Conservation (phyloP, 1,140 invertebrate species). For the Gonioctena quinquepunctata region DNA sequence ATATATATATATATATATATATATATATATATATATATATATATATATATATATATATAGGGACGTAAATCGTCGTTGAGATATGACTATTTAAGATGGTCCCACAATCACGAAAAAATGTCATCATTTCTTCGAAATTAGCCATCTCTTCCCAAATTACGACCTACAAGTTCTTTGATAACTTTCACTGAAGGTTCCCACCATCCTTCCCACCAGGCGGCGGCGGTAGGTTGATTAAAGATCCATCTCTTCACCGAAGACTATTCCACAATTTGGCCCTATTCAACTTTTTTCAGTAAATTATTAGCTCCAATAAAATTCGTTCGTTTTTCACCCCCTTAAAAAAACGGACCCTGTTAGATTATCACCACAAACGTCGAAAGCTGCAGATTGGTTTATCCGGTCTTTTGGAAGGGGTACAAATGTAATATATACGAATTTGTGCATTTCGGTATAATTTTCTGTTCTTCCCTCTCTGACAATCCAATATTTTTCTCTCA, state of each 20-base stretch:
- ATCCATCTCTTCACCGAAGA: background rate
- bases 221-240: background rate
- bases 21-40: too few species aligned
- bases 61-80: too few species aligned
- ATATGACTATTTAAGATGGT: background rate
- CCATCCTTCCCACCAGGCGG: background rate
- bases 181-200: background rate
- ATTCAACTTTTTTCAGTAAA: background rate
- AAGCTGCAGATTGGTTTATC: background rate
- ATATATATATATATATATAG: too few species aligned
- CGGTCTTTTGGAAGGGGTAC: background rate
- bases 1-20: too few species aligned
- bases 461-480: background rate
- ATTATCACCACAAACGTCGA: background rate
- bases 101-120: background rate
- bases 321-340: background rate
- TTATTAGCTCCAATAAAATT: background rate
- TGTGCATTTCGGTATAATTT: background rate
- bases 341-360: background rate
- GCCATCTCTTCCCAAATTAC: background rate
- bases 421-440: background rate
- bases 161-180: background rate
- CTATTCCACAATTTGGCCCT: background rate
- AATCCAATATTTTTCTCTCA: background rate
- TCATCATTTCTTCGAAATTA: background rate